Evolutionary conservation across 2,797 vertebrate genomes (phyloP), one percentile per base, ranked within the genome.

Genomic region (Sebastolobus alascanus): DNA sequence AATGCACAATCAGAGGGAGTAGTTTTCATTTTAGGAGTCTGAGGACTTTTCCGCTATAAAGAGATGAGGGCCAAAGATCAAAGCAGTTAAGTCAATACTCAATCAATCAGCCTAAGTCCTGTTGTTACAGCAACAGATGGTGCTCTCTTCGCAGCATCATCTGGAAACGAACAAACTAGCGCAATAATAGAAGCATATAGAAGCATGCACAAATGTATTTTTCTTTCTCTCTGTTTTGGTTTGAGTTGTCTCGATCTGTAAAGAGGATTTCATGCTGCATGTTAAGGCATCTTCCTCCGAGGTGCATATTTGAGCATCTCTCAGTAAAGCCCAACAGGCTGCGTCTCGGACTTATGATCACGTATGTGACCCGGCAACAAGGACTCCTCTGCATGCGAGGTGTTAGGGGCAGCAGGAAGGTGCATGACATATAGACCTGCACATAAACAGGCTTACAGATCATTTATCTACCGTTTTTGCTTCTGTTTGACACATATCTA

Each of bases 91-190:
- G 88, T 85, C 87, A 89, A 91, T 91, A 90, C 75, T 81, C 80
- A 81, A 88, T 92, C 84, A 87, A 90, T 94, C 91, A 92, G 73
- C 68, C 68, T 86, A 87, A 92, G 84, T 90, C 89, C 77, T 40
- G 63, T 83, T 89, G 88, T 84, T 84, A 89, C 86, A 73, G 87
- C 91, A 89, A 84, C 93, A 94, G 94, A 93, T 94, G 89, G 87
- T 20, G 75, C 64, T 82, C 77, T 78, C 54, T 78, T 74, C 46
- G 65, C 67, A 35, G 75, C 55, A 18, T 79, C 56, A 77, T 79
- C 66, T 66, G 66, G 56, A 79, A 79, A 85, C 38, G 86, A 83
- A 88, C 31, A 75, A 77, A 82, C 43, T 71, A 85, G 81, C 65
- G 65, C 10, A 38, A 67, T 58, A 73, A 68, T 40, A 60, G 43